phyloP scores from a whole-genome alignment of 2,888 invertebrate species.

The Drosophila koepferae region DNA sequence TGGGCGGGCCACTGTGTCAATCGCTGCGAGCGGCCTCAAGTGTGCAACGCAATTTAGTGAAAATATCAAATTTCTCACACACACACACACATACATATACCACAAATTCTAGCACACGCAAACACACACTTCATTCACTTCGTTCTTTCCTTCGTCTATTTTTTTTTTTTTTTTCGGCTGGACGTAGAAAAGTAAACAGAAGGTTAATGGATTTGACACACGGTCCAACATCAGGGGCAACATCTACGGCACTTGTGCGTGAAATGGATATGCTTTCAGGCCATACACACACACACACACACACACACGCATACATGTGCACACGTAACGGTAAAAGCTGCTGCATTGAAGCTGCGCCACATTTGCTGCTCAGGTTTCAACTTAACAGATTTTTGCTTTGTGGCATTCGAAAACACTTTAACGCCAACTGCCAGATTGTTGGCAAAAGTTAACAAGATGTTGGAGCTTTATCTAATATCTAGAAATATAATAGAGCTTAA shows the following conservation, averaged over 20 bases:
- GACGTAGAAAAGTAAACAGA: constrained; percentile 83
- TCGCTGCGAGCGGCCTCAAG: constrained; percentile 64
- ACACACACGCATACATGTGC: constrained; percentile 33
- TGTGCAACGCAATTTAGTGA: constrained; percentile 80
- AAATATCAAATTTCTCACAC: constrained; percentile 81
- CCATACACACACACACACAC: constrained; percentile 56
- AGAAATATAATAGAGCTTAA: neutral
- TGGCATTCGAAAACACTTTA: constrained; percentile 40
- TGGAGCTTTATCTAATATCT: neutral
- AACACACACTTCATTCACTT: constrained; percentile 36
- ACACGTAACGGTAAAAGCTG: constrained; percentile 55
- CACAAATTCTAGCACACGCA: constrained; percentile 17
- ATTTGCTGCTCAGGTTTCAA: constrained; percentile 50
- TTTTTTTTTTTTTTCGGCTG: constrained; percentile 35
- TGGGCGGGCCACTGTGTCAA: constrained; percentile 47
- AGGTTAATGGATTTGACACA: constrained; percentile 84
- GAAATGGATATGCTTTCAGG: constrained; percentile 79
- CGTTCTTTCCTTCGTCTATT: constrained; percentile 12
- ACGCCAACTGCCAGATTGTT: constrained; percentile 13
- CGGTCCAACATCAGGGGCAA: constrained; percentile 64
- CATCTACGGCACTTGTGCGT: constrained; percentile 76
- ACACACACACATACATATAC: constrained; percentile 32
- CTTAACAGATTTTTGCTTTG: constrained; percentile 28
- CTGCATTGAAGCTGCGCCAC: constrained; percentile 42
- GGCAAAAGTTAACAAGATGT: neutral